A percentile compares a stretch with the other conserved stretches of the same genome.
These are phyloP conservation scores for Drosophila aldrichi DNA, from an alignment of 2,888 invertebrate species.

Conservation along the genomic window DNA sequence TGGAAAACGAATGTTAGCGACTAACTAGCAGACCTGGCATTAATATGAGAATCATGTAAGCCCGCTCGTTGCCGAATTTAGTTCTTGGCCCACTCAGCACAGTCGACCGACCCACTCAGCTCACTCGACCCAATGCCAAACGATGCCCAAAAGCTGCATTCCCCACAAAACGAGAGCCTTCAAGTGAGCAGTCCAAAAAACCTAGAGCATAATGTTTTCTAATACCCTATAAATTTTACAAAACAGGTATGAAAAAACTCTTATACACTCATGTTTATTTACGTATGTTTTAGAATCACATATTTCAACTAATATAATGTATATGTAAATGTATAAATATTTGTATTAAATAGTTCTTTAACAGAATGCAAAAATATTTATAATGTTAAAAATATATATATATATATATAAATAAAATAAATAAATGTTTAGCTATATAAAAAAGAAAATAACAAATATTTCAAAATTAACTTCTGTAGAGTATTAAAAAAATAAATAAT, in stretches of 20 bases:
- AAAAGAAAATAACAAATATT: too few species aligned
- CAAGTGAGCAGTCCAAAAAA: constrained; percentile 31
- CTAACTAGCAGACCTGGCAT: constrained; percentile 46
- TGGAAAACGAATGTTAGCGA: constrained; percentile 23
- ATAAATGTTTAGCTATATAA: too few species aligned
- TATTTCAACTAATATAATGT: too few species aligned
- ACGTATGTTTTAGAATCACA: too few species aligned
- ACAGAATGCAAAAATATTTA: too few species aligned
- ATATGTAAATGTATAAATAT: too few species aligned
- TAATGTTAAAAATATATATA: too few species aligned
- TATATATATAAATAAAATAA: too few species aligned
- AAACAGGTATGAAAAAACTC: not conserved
- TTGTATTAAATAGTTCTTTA: too few species aligned
- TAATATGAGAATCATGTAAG: constrained; percentile 58
- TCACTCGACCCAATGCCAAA: not conserved
- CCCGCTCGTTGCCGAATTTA: constrained; percentile 56
- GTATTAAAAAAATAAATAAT: too few species aligned
- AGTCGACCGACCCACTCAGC: not conserved
- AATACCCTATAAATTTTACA: constrained; percentile 24
- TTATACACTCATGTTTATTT: too few species aligned
- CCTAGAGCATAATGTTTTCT: constrained; percentile 25
- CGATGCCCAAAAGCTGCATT: constrained; percentile 26
- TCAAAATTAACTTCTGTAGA: too few species aligned
- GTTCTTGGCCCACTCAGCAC: constrained; percentile 19
- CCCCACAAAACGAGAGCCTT: constrained; percentile 33